These are phyloP conservation scores for Macroglossus sobrinus DNA, from an alignment of 2,113 vertebrate genomes.

Conservation along the genomic window DNA sequence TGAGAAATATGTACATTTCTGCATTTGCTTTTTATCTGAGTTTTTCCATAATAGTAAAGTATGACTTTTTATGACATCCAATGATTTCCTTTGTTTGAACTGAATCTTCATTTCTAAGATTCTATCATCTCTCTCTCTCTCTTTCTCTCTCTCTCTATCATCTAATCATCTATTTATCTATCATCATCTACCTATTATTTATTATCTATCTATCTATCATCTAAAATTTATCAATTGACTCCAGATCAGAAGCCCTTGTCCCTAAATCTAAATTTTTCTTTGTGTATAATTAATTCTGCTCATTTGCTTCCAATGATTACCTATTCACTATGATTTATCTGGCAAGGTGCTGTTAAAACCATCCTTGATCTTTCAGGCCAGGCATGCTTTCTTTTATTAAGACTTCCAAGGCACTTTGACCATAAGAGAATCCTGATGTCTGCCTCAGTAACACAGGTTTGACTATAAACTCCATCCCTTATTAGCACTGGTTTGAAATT, in stretches of 20 bases:
- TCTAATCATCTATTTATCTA: neutral
- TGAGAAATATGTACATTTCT: neutral
- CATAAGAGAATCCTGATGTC: neutral
- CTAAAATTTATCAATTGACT: neutral
- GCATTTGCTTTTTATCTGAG: neutral
- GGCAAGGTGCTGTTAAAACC: neutral
- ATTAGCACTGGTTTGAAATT: neutral
- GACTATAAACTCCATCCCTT: neutral
- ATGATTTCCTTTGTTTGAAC: neutral
- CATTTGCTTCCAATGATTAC: neutral
- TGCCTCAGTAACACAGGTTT: neutral
- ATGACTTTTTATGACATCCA: neutral
- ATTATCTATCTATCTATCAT: no score
- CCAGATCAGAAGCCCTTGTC: neutral
- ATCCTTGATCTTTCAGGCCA: neutral
- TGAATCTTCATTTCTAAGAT: neutral
- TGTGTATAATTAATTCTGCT: neutral
- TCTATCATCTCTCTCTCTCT: no score
- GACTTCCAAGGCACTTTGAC: neutral
- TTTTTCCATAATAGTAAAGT: neutral
- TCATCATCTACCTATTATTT: no score
- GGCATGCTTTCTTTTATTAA: neutral
- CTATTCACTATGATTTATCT: neutral
- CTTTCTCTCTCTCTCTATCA: no score
- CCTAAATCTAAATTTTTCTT: neutral